Evolutionary conservation across 2,888 invertebrate genomes (phyloP).

Genomic region (Caenorhabditis doughertyi): DNA sequence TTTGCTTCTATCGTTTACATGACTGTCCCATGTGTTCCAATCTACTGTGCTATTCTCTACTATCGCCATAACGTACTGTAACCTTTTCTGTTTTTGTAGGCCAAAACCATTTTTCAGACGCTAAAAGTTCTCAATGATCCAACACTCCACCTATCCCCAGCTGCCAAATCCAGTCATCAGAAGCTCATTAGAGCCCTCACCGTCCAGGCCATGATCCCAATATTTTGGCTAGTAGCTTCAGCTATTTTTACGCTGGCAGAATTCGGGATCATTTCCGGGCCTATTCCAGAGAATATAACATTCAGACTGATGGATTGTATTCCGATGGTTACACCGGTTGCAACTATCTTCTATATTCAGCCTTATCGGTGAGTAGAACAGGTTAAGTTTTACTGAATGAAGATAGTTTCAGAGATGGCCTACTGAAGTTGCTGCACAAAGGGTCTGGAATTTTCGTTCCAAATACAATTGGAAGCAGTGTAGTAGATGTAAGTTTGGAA

Average conservation of each 20-base stretch:
- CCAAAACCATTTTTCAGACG: conserved; percentile 25
- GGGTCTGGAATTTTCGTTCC: conserved; percentile 23
- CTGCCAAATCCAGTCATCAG: conserved; percentile 41
- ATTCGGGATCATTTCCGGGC: conserved; percentile 52
- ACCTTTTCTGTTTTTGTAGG: background rate
- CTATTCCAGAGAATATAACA: conserved; percentile 53
- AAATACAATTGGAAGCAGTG: conserved; percentile 18
- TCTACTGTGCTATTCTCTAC: conserved; percentile 56
- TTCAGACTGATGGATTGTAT: conserved; percentile 59
- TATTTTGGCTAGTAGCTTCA: conserved; percentile 54
- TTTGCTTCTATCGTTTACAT: conserved; percentile 52
- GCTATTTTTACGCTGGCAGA: conserved; percentile 40
- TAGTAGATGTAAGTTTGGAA: conserved; percentile 55
- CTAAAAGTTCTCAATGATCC: conserved; percentile 38
- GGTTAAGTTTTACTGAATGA: background rate
- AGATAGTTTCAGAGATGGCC: conserved; percentile 26
- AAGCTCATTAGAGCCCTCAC: conserved; percentile 56
- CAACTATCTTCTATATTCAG: conserved; percentile 32
- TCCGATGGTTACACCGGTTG: conserved; percentile 48
- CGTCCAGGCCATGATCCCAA: conserved; percentile 56
- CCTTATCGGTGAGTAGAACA: conserved; percentile 18
- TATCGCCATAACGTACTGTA: conserved; percentile 38
- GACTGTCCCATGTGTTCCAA: conserved; percentile 57
- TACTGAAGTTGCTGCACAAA: background rate
- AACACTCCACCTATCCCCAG: conserved; percentile 23